Evolutionary conservation across 2,888 invertebrate genomes (phyloP), one percentile per base, ranked within the genome.

Genomic region (Chrysolina americana): DNA sequence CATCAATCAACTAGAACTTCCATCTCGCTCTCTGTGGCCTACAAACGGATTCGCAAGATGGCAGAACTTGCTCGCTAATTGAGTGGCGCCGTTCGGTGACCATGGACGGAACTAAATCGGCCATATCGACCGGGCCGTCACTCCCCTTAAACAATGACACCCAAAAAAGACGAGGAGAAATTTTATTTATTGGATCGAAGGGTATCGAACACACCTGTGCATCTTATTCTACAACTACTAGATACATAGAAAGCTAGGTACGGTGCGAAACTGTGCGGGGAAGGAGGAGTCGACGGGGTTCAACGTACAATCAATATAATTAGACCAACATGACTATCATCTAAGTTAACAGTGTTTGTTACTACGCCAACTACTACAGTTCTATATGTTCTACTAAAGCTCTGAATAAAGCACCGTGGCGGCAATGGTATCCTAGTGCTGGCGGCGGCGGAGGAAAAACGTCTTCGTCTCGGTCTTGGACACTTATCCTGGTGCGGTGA

Each of bases 191-290:
- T 53, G 36, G 66, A 68, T 44, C 36, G 66, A 68, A 63, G 36
- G 70, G 23, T 68, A 48, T 41, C 23, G 62, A 44, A 28, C 15
- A 59, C 59, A 59, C 63, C 69, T 69, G 76, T 76, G 72, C 59
- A 62, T 69, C 79, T 81, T 79, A 78, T 79, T 79, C 81, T 81
- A 81, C 81, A 69, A 68, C 80, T 79, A 80, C 59, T 59, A 59
- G 77, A 41, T 76, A 81, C 81, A 81, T 77, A 71, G 69, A 80
- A 80, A 80, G 81, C 81, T n/a, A 68, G 50, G 53, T 66, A 41
- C 44, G 19, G 47, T 71, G 76, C 63, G 59, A 59, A 74, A 64
- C 65, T 70, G 53, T 53, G 53, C 53, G 21, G 53, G 66, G 65
- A 56, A 53, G 71, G 68, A 68, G 73, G 65, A 74, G n/a, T n/a